These are phyloP conservation scores for Bubo scandiacus DNA, from an alignment of 2,113 vertebrate genomes.

Conservation along the genomic window DNA sequence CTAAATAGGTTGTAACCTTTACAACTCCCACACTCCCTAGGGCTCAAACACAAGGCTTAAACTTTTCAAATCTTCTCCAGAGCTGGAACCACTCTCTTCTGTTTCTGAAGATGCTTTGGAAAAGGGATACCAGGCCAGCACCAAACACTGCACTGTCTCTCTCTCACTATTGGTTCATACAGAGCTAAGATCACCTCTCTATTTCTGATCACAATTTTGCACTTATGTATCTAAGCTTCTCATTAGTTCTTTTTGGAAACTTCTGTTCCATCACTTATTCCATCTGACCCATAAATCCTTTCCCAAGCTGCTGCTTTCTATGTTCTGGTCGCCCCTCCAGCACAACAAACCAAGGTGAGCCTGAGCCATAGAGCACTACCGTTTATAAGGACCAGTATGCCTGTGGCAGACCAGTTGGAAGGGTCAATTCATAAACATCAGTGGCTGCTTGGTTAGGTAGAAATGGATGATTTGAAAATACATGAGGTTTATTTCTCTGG, in stretches of 20 bases:
- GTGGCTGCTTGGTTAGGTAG: background rate
- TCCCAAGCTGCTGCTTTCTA: background rate
- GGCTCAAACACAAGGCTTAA: background rate
- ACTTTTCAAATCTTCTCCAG: background rate
- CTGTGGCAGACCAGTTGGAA: background rate
- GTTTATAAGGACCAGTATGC: rapidly evolving
- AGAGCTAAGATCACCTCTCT: background rate
- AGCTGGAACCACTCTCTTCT: background rate
- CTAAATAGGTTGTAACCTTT: background rate
- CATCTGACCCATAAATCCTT: background rate
- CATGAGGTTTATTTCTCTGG: background rate
- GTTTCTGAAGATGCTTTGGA: background rate
- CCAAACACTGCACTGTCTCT: background rate
- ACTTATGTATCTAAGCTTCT: background rate
- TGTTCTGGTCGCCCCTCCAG: background rate
- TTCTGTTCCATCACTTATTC: background rate
- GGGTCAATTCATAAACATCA: background rate
- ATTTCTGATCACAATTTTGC: background rate
- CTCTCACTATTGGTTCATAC: background rate
- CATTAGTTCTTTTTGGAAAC: background rate
- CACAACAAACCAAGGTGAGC: rapidly evolving
- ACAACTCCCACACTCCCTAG: background rate
- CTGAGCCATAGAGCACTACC: rapidly evolving
- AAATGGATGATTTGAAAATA: background rate
- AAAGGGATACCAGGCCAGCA: background rate